Conservation (phyloP, 2,888 invertebrate genomes). For the Diplazon laetatorius region DNA sequence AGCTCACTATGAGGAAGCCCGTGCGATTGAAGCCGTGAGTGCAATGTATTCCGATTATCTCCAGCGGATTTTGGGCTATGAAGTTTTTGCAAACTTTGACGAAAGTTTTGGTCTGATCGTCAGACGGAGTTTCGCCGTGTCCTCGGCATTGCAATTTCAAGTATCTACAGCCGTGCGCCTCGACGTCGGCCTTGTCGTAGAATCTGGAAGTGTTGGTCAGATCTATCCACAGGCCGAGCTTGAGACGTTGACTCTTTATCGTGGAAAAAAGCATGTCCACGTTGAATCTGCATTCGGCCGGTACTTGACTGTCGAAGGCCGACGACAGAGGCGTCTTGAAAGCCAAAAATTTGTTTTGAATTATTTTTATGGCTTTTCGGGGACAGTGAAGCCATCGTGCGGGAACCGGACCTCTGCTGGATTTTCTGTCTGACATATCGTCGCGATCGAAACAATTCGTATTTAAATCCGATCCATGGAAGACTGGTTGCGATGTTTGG, state of each 20-base stretch:
- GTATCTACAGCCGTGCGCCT: conserved; percentile 90
- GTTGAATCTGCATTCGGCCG: conserved; percentile 91
- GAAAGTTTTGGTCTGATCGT: conserved; percentile 93
- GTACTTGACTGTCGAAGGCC: conserved; percentile 92
- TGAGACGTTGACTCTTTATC: conserved; percentile 90
- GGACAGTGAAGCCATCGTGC: conserved; percentile 95
- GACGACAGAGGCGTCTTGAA: conserved; percentile 96
- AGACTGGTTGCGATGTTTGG: background rate
- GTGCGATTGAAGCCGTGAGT: conserved; percentile 99
- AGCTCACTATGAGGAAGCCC: conserved; percentile 96
- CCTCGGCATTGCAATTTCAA: conserved; percentile 95
- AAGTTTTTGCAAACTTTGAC: conserved; percentile 91
- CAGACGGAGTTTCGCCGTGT: conserved; percentile 95
- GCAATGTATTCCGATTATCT: conserved; percentile 92
- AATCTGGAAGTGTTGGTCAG: conserved; percentile 97
- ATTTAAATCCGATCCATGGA: conserved; percentile 2
- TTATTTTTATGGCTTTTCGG: conserved; percentile 88
- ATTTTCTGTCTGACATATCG: conserved; percentile 71
- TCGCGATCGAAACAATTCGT: conserved; percentile 3
- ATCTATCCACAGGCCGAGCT: conserved; percentile 97
- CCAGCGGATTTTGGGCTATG: conserved; percentile 90
- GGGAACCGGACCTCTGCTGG: conserved; percentile 86
- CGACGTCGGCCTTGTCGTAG: conserved; percentile 93
- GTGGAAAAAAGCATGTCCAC: conserved; percentile 94
- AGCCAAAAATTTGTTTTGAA: conserved; percentile 94